Evolutionary conservation across 1,140 invertebrate genomes (phyloP).

Genomic region (Lanistes nyassanus): DNA sequence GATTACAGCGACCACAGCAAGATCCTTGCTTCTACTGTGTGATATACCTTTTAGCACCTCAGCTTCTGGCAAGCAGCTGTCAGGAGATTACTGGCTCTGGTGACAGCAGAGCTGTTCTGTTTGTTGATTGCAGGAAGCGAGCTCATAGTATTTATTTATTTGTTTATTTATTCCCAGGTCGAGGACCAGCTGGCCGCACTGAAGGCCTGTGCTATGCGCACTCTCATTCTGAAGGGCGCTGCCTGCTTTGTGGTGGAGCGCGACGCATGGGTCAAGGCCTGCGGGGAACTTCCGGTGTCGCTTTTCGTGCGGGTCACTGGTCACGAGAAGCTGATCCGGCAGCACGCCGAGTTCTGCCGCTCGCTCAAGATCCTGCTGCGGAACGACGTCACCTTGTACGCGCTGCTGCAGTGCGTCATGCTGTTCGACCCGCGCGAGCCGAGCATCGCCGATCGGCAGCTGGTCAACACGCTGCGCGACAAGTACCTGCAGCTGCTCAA

Average conservation of each 20-base stretch:
- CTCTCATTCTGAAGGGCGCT: constrained; percentile 23
- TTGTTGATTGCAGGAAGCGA: too few relatives aligned
- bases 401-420: constrained; percentile 78
- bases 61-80: too few relatives aligned
- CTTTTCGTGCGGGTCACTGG: constrained; percentile 21
- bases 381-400: constrained; percentile 26
- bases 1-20: too few relatives aligned
- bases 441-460: constrained; percentile 82
- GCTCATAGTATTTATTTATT: too few relatives aligned
- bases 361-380: constrained; percentile 19
- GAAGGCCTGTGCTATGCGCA: constrained; percentile 22
- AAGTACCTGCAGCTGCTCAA: constrained; percentile 90
- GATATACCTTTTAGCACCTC: too few relatives aligned
- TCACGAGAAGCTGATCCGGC: constrained; percentile 19
- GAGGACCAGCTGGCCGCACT: constrained; percentile 21
- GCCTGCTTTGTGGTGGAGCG: constrained; percentile 27
- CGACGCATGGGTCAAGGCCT: constrained; percentile 26
- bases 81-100: too few relatives aligned
- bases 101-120: too few relatives aligned
- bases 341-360: constrained; percentile 19
- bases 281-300: constrained; percentile 24
- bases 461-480: constrained; percentile 76
- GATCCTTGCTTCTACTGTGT: too few relatives aligned
- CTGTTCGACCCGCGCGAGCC: constrained; percentile 86
- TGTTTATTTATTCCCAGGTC: not conserved